These are phyloP conservation scores for Mesopsocus fuscifrons DNA, from an alignment of 2,888 invertebrate species.

Conservation along the genomic window DNA sequence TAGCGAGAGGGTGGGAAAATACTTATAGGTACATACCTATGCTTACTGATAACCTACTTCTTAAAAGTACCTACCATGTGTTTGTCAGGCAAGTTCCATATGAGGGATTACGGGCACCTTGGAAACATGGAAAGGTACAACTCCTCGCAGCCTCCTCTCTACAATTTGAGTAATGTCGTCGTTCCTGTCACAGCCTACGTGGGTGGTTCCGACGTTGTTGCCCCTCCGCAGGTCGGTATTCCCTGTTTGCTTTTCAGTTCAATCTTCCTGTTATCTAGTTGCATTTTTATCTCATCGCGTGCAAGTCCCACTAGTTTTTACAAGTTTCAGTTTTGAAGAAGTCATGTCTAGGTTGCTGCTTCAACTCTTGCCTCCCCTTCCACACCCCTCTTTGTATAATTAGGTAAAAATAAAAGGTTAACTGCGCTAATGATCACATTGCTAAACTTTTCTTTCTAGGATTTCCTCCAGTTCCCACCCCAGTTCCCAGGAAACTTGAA, in stretches of 20 bases:
- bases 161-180: conserved; percentile 27
- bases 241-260: not conserved
- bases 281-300: too few relatives aligned
- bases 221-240: conserved; percentile 26
- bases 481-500: conserved; percentile 29
- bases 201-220: conserved; percentile 31
- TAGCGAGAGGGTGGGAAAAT: too few relatives aligned
- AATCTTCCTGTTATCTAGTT: too few relatives aligned
- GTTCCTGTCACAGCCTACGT: conserved; percentile 31
- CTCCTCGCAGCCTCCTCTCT: conserved; percentile 24
- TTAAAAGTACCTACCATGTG: conserved; percentile 7
- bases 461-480: conserved; percentile 31
- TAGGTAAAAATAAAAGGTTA: too few relatives aligned
- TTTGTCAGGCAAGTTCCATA: conserved; percentile 20
- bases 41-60: too few relatives aligned
- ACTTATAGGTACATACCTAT: too few relatives aligned
- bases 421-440: too few relatives aligned
- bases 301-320: too few relatives aligned
- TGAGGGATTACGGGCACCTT: conserved; percentile 24
- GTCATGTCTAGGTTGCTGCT: too few relatives aligned
- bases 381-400: too few relatives aligned
- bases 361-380: too few relatives aligned
- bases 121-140: conserved; percentile 22
- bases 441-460: conserved; percentile 31
- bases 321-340: conserved; percentile 5